Percentiles rank a stretch among this genome's conserved stretches.
phyloP scores from a whole-genome alignment of 2,113 vertebrate genomes.

The Notarius quadriscutis region DNA sequence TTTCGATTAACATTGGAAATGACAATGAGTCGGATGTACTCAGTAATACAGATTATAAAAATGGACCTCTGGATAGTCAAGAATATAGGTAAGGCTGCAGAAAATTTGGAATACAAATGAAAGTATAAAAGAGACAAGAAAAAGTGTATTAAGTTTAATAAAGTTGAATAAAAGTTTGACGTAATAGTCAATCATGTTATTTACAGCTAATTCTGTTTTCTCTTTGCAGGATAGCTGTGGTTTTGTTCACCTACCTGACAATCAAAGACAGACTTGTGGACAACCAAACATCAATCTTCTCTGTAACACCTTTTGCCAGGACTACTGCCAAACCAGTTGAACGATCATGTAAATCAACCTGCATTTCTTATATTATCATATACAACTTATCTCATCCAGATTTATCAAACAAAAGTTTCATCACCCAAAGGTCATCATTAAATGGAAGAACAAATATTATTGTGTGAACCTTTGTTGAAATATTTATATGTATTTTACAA shows the following conservation, averaged over 20 bases:
- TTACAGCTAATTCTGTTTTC: not conserved
- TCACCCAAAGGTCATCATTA: not conserved
- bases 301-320: not conserved
- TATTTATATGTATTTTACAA: not conserved
- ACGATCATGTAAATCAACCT: not conserved
- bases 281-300: not conserved
- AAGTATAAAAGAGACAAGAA: not conserved
- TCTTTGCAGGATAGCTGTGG: slow-evolving; percentile 20
- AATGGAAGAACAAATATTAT: not conserved
- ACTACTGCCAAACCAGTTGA: not conserved
- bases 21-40: not conserved
- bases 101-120: not conserved
- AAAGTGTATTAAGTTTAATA: not conserved
- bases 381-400: not conserved
- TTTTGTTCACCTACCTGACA: slow-evolving; percentile 6
- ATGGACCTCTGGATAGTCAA: slow-evolving; percentile 53
- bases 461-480: not conserved
- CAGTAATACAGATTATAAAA: slow-evolving; percentile 35
- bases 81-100: slow-evolving; percentile 62
- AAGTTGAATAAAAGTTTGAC: not conserved
- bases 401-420: not conserved
- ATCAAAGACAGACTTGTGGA: not conserved
- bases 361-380: not conserved
- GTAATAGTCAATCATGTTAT: not conserved
- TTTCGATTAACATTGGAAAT: not conserved